phyloP scores from a whole-genome alignment of 2,113 vertebrate species.

The Hystrix cristata region DNA sequence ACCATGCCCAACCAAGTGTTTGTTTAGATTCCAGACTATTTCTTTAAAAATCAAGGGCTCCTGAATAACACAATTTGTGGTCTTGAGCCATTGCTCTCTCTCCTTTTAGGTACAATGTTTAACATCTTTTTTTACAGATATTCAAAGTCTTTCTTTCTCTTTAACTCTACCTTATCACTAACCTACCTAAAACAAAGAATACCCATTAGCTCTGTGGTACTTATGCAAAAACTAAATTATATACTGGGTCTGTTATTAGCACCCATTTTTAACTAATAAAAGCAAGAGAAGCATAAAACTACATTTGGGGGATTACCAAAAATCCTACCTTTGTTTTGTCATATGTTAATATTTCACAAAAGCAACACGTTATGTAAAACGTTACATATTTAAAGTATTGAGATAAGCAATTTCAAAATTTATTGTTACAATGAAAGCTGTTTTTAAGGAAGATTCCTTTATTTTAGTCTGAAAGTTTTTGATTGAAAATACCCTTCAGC shows the following conservation, averaged over 20 bases:
- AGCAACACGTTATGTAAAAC: neutral
- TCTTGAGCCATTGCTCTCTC: neutral
- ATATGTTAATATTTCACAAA: constrained; percentile 22
- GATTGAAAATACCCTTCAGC: constrained; percentile 21
- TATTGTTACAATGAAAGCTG: constrained; percentile 28
- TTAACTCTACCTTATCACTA: neutral
- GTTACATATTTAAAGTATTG: neutral
- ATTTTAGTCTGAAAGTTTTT: constrained; percentile 28
- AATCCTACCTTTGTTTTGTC: neutral
- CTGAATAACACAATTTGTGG: constrained; percentile 32
- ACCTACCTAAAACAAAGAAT: neutral
- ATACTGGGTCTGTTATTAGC: neutral
- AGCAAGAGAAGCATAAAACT: neutral
- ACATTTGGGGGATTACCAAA: constrained; percentile 34
- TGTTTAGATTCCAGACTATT: constrained; percentile 49
- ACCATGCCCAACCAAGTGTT: neutral
- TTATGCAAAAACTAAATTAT: constrained; percentile 44
- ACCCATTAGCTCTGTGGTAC: neutral
- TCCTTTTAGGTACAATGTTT: constrained; percentile 19
- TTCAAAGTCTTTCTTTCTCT: neutral
- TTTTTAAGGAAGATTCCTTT: constrained; percentile 4
- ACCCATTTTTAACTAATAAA: constrained; percentile 45
- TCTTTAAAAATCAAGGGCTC: constrained; percentile 52
- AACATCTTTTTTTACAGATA: constrained; percentile 24
- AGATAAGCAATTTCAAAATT: constrained; percentile 17